These are phyloP conservation scores for Oncorhynchus gorbuscha DNA, from an alignment of 2,113 vertebrate genomes.

Conservation along the genomic window DNA sequence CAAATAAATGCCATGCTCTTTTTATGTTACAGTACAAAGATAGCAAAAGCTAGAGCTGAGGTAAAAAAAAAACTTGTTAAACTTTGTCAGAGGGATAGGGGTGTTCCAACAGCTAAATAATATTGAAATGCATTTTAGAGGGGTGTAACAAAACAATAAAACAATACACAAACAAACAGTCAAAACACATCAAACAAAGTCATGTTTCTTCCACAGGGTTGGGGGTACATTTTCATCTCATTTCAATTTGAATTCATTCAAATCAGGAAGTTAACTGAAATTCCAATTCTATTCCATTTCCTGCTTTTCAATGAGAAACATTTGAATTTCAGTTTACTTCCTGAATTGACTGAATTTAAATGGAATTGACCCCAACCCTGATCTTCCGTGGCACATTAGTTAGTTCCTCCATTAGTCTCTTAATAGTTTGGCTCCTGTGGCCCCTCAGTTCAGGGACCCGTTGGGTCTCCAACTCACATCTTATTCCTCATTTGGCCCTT, in stretches of 20 bases:
- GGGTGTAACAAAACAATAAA: constrained; percentile 10
- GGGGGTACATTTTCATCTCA: no score
- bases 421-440: constrained; percentile 14
- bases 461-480: neutral
- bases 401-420: constrained; percentile 44
- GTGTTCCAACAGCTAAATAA: constrained; percentile 19
- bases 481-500: constrained; percentile 65
- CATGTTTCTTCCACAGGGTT: no score
- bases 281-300: neutral
- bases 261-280: no score
- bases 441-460: neutral
- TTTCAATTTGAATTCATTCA: no score
- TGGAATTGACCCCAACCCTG: neutral
- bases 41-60: constrained; percentile 47
- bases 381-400: constrained; percentile 23
- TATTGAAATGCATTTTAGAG: constrained; percentile 13
- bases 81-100: constrained; percentile 22
- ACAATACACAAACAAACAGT: constrained; percentile 23
- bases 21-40: constrained; percentile 35
- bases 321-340: no score
- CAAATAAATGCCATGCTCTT: constrained; percentile 6
- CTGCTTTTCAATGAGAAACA: neutral
- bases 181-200: constrained; percentile 30
- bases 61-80: constrained; percentile 33
- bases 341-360: no score